Base-by-base conservation (phyloP, 1,140 invertebrate species). In the Temnothorax curvispinosus region DNA sequence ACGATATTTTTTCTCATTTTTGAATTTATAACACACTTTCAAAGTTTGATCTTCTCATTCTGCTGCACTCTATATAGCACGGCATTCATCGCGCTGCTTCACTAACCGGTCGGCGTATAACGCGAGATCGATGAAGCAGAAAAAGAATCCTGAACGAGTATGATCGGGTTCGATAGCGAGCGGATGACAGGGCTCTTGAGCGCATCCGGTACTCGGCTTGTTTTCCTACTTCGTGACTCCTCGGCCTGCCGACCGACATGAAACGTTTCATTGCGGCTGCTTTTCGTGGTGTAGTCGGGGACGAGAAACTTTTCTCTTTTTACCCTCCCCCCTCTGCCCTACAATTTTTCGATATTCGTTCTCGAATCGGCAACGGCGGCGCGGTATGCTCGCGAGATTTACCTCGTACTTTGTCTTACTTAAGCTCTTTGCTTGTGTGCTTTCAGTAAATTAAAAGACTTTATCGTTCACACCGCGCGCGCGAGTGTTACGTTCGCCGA, bases 391-490 rank as follows among this genome's bases (percentile, higher is more conserved):
- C 32, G 21, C 21, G 41, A 82, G 52, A 82, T 82, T 82, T 82
- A 74, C 56, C 54, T 58, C 52, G 67, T 41, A 74, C 80, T 82
- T 21, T 3, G 52, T 82, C 80, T 82, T 74, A 27, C 44, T 82
- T 82, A 82, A 82, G 21, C 52, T 47, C n/a, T 3, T 1, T 27
- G 27, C 27, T 27, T 21, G n/a, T 74, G 67, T 74, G 52, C 60
- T 82, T 38, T 38, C 67, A 44, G 41, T 74, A 82, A 74, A 82
- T 82, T 82, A 74, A 82, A 60, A 74, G 80, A 56, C 80, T 58
- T 72, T 72, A 74, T 58, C 18, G 64, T 81, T 82, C n/a, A 21
- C 38, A 44, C 35, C 21, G 35, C 35, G 47, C n/a, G 1, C 27
- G 27, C 27, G 58, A n/a, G 47, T 35, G 13, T 54, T 13, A 2